Percentiles rank a stretch among this genome's conserved stretches.
Evolutionary conservation across 2,797 vertebrate species (phyloP).

Genomic region (Adelosebastes latens): DNA sequence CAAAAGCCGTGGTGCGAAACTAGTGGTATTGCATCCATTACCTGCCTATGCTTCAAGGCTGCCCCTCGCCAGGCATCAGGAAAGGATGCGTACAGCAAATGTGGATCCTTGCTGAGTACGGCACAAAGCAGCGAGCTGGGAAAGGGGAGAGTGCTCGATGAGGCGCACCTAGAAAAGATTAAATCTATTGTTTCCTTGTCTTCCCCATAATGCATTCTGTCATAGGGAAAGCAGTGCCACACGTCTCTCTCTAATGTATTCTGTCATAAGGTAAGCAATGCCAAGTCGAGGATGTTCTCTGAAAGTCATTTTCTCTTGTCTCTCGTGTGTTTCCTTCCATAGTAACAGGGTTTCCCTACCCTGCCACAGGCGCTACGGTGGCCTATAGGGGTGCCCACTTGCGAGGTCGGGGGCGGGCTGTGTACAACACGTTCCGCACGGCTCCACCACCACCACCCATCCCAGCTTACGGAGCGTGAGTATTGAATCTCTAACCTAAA

Average conservation of each 20-base stretch:
- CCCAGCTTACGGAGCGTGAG: conserved; percentile 96
- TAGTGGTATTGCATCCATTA: conserved; percentile 79
- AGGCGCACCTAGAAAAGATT: conserved; percentile 79
- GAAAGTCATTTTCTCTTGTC: conserved; percentile 59
- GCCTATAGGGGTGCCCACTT: conserved; percentile 94
- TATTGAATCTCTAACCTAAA: conserved; percentile 49
- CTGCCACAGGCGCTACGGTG: conserved; percentile 89
- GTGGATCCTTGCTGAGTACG: conserved; percentile 79
- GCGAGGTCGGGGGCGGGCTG: conserved; percentile 91
- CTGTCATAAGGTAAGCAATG: conserved; percentile 80
- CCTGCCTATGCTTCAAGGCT: conserved; percentile 72
- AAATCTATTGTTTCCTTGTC: conserved; percentile 81
- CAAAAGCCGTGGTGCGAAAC: conserved; percentile 69
- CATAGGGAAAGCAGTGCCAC: conserved; percentile 72
- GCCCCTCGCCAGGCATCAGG: conserved; percentile 64
- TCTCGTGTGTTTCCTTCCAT: conserved; percentile 47
- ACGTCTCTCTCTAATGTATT: conserved; percentile 76
- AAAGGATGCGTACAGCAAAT: conserved; percentile 74
- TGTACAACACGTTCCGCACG: conserved; percentile 95
- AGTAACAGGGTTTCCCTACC: conserved; percentile 96
- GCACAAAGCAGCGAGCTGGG: conserved; percentile 73
- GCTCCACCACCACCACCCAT: conserved; percentile 92
- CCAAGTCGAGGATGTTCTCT: conserved; percentile 69
- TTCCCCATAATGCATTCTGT: conserved; percentile 79
- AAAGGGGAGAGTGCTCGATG: conserved; percentile 71